Evolutionary conservation across 2,888 invertebrate species (phyloP), one percentile per base, ranked within the genome.

Genomic region (Alsophila aescularia): DNA sequence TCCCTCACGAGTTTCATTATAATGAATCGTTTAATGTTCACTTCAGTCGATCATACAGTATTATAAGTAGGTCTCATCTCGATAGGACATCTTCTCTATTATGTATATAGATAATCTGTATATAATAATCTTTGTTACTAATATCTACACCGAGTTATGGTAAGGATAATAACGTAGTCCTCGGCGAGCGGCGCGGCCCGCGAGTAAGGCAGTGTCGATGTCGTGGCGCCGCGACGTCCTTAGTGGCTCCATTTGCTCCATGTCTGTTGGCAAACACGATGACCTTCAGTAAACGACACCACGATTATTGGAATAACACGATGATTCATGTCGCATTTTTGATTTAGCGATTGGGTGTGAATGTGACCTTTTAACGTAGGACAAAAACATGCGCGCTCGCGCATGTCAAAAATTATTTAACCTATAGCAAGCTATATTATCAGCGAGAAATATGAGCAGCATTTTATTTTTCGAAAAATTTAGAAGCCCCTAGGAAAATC

Each of bases 71-170:
- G 80, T 85, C 74, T 85, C 80, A 75, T 86, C 83, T 85, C 85
- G 85, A 85, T 87, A 88, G 88, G 87, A 87, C 88, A 85, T 87
- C 87, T 83, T 85, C 81, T 87, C 87, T 89, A 87, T 83, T 86
- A 84, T 88, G 85, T 90, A 90, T 89, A 90, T 89, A 90, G 89
- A 88, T 90, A 90, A 89, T 90, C 89, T 90, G 88, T 90, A 87
- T 90, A 84, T 87, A 87, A 90, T 89, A 90, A 87, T 86, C 85
- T 90, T 87, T 90, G 87, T 90, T 88, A 88, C 89, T 91, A 90
- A 88, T 90, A 91, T 91, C 90, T 91, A 91, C 90, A 91, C 90
- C 90, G 88, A 82, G 83, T 84, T 84, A 81, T 81, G 85, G 85
- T 87, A 87, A 85, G 84, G 85, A 79, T 83, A 83, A 81, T 83